These are phyloP conservation scores for Petrolisthes cinctipes DNA, from an alignment of 2,888 invertebrate genomes.

Conservation along the genomic window DNA sequence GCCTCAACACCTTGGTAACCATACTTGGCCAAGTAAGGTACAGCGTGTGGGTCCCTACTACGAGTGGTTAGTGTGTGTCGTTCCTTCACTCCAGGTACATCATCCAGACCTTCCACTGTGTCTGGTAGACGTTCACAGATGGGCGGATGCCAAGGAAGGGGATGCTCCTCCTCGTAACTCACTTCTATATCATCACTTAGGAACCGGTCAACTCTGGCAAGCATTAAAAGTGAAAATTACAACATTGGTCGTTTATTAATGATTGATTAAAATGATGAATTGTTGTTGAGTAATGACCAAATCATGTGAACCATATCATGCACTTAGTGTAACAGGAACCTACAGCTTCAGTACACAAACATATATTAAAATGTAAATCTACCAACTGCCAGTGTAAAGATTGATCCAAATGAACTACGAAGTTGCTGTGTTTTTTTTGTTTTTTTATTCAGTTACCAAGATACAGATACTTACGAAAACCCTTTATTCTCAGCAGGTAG, in stretches of 20 bases:
- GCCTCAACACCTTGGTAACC: slow-evolving; percentile 71
- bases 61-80: slow-evolving; percentile 48
- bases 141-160: slow-evolving; percentile 84
- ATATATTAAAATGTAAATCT: background rate
- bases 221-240: too few relatives aligned
- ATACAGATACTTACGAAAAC: slow-evolving; percentile 74
- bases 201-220: slow-evolving; percentile 71
- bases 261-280: too few relatives aligned
- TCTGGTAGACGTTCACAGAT: slow-evolving; percentile 72
- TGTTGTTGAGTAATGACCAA: too few relatives aligned
- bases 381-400: background rate
- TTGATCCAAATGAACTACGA: background rate
- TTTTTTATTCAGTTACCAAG: background rate
- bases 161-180: slow-evolving; percentile 75
- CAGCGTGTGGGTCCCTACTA: slow-evolving; percentile 55
- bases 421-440: too few relatives aligned
- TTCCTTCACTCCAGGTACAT: slow-evolving; percentile 61
- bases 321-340: too few relatives aligned
- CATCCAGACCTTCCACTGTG: slow-evolving; percentile 54
- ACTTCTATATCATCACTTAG: slow-evolving; percentile 78
- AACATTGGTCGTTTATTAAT: too few relatives aligned
- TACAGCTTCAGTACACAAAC: background rate
- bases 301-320: too few relatives aligned
- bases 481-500: slow-evolving; percentile 85
- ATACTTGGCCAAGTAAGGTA: slow-evolving; percentile 52